These are phyloP conservation scores for Scaptomyza hsui DNA, from an alignment of 1,140 invertebrate species.

Conservation along the genomic window DNA sequence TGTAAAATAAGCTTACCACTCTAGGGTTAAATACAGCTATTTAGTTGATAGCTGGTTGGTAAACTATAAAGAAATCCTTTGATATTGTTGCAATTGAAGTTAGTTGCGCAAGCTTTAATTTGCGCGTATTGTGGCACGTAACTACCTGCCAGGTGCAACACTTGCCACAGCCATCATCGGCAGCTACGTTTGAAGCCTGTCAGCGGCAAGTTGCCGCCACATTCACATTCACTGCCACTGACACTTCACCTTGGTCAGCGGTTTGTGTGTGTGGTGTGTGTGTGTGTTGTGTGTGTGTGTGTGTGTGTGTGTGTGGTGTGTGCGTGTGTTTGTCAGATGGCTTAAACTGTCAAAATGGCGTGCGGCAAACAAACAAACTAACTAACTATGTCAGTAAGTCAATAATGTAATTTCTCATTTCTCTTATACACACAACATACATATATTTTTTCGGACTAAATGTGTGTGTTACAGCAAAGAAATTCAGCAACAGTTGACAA, in stretches of 20 bases:
- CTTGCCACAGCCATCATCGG: conserved; percentile 34
- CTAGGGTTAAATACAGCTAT: no score
- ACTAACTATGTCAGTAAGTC: conserved; percentile 61
- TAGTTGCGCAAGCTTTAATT: neutral
- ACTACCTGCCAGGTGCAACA: conserved; percentile 45
- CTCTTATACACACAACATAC: no score
- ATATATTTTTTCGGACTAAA: conserved; percentile 57
- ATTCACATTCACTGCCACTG: neutral
- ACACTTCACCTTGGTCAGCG: conserved; percentile 8
- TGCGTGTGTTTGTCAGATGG: conserved; percentile 64
- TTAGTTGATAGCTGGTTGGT: no score
- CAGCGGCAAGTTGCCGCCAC: conserved; percentile 44
- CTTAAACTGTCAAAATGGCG: conserved; percentile 76
- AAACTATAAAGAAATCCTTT: no score
- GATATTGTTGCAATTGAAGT: no score
- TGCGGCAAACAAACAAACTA: conserved; percentile 50
- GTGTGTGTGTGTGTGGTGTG: neutral
- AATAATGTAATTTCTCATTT: conserved; percentile 76
- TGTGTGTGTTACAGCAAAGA: no score
- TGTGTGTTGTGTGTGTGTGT: no score
- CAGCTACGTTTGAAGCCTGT: conserved; percentile 41
- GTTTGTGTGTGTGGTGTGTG: no score
- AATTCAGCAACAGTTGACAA: no score
- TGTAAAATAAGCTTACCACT: no score
- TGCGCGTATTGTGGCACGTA: conserved; percentile 43